phyloP scores from a whole-genome alignment of 2,888 invertebrate genomes.

The Polydesmus complanatus region DNA sequence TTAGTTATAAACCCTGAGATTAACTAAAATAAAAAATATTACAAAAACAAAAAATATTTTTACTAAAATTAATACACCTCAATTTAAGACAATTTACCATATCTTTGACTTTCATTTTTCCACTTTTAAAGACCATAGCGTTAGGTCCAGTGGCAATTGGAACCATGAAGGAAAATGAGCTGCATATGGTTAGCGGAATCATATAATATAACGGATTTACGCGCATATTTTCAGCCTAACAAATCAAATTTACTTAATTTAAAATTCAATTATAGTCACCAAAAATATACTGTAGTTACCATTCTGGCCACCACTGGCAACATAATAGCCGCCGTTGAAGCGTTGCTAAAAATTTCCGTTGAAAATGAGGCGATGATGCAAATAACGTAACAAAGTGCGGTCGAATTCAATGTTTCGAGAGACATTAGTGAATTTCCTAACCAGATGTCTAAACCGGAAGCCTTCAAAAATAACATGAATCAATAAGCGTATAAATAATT shows the following conservation, averaged over 20 bases:
- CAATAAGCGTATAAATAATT: background rate
- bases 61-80: background rate
- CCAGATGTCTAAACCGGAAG: slow-evolving; percentile 3
- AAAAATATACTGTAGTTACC: background rate
- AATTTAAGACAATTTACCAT: slow-evolving; percentile 42
- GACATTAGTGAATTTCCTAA: background rate
- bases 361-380: slow-evolving; percentile 5
- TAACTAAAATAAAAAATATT: background rate
- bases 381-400: background rate
- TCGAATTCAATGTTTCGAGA: background rate
- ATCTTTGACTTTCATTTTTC: slow-evolving; percentile 57
- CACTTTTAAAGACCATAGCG: slow-evolving; percentile 13
- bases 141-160: slow-evolving; percentile 12
- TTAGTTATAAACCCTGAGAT: slow-evolving; percentile 55
- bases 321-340: slow-evolving; percentile 6
- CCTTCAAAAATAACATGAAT: background rate
- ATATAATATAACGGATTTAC: slow-evolving; percentile 9
- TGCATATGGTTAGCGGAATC: slow-evolving; percentile 8
- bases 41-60: slow-evolving; percentile 1
- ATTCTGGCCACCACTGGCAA: slow-evolving; percentile 7
- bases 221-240: slow-evolving; percentile 4
- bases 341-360: slow-evolving; percentile 7
- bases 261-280: background rate
- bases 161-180: slow-evolving; percentile 9
- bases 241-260: background rate